A percentile compares a stretch with the other conserved stretches of the same genome.
Evolutionary conservation across 2,797 vertebrate species (phyloP).

Genomic region (Chrysolophus pictus): DNA sequence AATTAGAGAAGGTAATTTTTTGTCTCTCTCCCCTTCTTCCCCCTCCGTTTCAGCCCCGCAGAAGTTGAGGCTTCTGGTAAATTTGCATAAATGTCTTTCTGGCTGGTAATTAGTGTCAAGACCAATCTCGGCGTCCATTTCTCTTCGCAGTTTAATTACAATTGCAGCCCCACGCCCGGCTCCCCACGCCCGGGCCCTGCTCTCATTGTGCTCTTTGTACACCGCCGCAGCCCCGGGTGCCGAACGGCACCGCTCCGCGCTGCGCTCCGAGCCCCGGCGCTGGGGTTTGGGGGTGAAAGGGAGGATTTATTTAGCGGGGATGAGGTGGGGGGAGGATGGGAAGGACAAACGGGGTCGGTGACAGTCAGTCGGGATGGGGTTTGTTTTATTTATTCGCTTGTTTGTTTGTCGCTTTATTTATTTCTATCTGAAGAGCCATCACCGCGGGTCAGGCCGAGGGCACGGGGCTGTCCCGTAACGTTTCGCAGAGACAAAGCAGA

Average conservation of each 20-base stretch:
- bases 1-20: conserved; percentile 99
- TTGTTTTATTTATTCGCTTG: not conserved
- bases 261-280: too few species aligned
- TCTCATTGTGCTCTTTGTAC: conserved; percentile 80
- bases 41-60: conserved; percentile 58
- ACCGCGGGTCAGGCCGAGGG: conserved; percentile 72
- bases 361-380: not conserved
- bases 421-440: conserved; percentile 63
- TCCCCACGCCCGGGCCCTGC: conserved; percentile 84
- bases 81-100: conserved; percentile 97
- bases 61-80: conserved; percentile 80
- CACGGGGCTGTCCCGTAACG: conserved; percentile 70
- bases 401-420: not conserved
- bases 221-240: conserved; percentile 69
- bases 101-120: conserved; percentile 98
- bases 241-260: not conserved
- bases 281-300: too few species aligned
- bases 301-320: too few species aligned
- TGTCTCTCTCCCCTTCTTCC: conserved; percentile 41
- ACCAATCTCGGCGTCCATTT: conserved; percentile 93
- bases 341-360: not conserved
- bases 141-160: conserved; percentile 94
- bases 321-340: not conserved
- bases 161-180: conserved; percentile 89
- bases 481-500: conserved; percentile 81